phyloP scores from a whole-genome alignment of 2,888 invertebrate species.

The Drosophila siamana region DNA sequence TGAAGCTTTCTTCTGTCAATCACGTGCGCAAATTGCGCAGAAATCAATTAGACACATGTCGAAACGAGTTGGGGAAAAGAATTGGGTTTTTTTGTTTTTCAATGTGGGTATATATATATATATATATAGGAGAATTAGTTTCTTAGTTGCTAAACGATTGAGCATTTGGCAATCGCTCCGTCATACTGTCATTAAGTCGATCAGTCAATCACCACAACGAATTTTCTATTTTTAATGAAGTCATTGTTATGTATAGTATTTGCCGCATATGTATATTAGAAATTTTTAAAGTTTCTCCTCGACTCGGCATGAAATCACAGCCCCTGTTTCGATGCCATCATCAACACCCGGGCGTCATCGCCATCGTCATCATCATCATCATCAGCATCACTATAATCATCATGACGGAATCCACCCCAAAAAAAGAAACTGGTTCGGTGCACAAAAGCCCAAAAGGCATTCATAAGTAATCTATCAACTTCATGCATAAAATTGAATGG shows the following conservation, averaged over 20 bases:
- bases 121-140: not conserved
- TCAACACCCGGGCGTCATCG: not conserved
- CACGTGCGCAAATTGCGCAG: not conserved
- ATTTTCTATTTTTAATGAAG: conserved; percentile 6
- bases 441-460: conserved; percentile 54
- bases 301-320: conserved; percentile 8
- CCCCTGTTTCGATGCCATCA: conserved; percentile 18
- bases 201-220: not conserved
- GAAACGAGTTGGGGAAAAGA: not conserved
- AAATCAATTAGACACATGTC: not conserved
- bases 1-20: not conserved
- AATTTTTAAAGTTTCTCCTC: conserved; percentile 11
- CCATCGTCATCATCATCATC: not conserved
- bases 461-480: conserved; percentile 76
- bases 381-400: conserved; percentile 14
- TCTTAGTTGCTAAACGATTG: not conserved
- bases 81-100: not conserved
- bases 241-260: conserved; percentile 10
- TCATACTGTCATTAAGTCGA: conserved; percentile 8
- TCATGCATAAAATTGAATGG: conserved; percentile 71
- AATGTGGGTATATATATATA: not conserved
- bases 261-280: not conserved
- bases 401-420: conserved; percentile 38
- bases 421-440: conserved; percentile 38
- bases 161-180: not conserved